Evolutionary conservation across 2,797 vertebrate genomes (phyloP), one percentile per base, ranked within the genome.

Genomic region (Cottoperca gobio): DNA sequence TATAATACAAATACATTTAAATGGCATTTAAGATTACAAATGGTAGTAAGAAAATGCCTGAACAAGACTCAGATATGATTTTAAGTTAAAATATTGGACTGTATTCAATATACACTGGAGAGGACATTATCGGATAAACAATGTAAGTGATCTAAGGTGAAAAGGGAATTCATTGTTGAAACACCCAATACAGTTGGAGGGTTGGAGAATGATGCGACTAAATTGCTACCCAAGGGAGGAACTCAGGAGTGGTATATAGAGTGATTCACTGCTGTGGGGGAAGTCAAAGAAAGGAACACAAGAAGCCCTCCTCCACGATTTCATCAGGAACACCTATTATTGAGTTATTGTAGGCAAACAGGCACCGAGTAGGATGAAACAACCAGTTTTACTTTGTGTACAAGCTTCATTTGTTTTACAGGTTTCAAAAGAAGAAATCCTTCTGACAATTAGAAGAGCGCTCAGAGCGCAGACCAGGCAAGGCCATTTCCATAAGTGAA

Each of bases 341-440:
- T 76, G 39, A 78, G 62, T 78, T 83, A 66, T 37, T 63, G 23
- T 70, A n/a, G 60, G 72, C 64, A 81, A 85, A 85, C 42, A 72
- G 62, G 50, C 50, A 55, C 35, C 40, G 33, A 65, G 61, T 48
- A 46, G 26, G 45, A 60, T 62, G n/a, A 61, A 73, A 58, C 10
- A 9, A 48, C 33, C 9, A 0, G 10, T 65, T 62, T 73, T 40
- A 85, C 76, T 73, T 67, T 12, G 5, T 55, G 45, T 52, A 26
- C 24, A 43, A 62, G 40, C 49, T 35, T 53, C 26, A 69, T 52
- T 50, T 35, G n/a, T 70, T 73, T 71, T 40, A 24, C 46, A 60
- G 39, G n/a, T n/a, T n/a, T n/a, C 54, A 9, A 63, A 73, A 9
- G 17, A 52, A n/a, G 28, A 70, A 61, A 52, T 35, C 19, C 21